Evolutionary conservation across 2,113 vertebrate genomes (phyloP).

Genomic region (Apistogramma diplotaenia): DNA sequence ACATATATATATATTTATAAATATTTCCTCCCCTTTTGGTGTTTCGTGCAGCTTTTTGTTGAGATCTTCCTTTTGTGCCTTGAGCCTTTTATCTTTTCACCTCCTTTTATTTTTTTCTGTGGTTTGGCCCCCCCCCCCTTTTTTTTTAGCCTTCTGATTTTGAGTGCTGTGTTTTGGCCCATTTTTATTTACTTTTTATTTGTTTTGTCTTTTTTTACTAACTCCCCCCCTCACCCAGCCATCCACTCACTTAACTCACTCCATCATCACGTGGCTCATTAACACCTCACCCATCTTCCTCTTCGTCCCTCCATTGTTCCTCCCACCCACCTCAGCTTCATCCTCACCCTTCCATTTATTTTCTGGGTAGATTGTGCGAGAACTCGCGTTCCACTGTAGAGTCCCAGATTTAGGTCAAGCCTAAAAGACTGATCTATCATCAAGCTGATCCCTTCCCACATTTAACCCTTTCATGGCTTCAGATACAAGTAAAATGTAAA

Average conservation of each 20-base stretch:
- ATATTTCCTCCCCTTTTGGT: slow-evolving; percentile 72
- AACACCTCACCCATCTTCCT: slow-evolving; percentile 52
- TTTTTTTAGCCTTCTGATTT: slow-evolving; percentile 53
- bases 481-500: neutral
- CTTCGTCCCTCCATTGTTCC: slow-evolving; percentile 58
- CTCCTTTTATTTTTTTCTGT: slow-evolving; percentile 44
- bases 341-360: slow-evolving; percentile 4
- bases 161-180: slow-evolving; percentile 59
- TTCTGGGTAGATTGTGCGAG: slow-evolving; percentile 17
- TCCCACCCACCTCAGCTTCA: slow-evolving; percentile 27
- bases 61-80: slow-evolving; percentile 60
- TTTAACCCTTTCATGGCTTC: neutral
- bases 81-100: slow-evolving; percentile 53
- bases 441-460: neutral
- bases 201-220: slow-evolving; percentile 45
- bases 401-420: slow-evolving; percentile 14
- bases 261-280: slow-evolving; percentile 45
- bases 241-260: slow-evolving; percentile 42
- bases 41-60: slow-evolving; percentile 72
- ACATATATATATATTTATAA: slow-evolving; percentile 59
- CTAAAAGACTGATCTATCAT: slow-evolving; percentile 8
- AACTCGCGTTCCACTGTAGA: neutral
- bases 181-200: slow-evolving; percentile 14
- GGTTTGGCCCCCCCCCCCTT: slow-evolving; percentile 44
- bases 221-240: slow-evolving; percentile 35